A percentile compares a stretch with the other conserved stretches of the same genome.
Conservation (phyloP, 2,888 invertebrate genomes). For the Aleiodes leptofemur region DNA sequence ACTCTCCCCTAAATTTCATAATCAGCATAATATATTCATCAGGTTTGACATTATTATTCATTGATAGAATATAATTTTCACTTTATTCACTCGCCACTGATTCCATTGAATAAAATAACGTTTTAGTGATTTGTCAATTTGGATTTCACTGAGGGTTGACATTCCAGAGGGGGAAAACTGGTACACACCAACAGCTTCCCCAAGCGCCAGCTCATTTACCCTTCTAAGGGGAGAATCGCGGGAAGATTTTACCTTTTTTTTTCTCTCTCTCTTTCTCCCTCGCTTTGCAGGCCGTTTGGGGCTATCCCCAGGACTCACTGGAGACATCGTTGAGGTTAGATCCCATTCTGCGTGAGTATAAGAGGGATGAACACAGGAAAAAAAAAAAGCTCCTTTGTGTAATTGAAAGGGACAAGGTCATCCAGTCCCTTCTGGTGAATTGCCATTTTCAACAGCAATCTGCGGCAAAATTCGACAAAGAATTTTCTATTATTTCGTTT, state of each 20-base stretch:
- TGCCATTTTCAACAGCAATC: not conserved
- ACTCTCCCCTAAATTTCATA: too few relatives aligned
- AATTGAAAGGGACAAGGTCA: slow-evolving; percentile 8
- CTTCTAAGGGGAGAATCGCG: too few relatives aligned
- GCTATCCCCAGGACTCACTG: slow-evolving; percentile 9
- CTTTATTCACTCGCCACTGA: too few relatives aligned
- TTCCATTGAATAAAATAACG: too few relatives aligned
- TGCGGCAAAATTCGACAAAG: slow-evolving; percentile 9
- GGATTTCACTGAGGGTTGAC: too few relatives aligned
- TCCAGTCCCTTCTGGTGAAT: not conserved
- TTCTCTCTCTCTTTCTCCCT: slow-evolving; percentile 31
- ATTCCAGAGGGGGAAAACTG: too few relatives aligned
- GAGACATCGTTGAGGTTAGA: slow-evolving; percentile 18
- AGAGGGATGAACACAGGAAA: slow-evolving; percentile 37
- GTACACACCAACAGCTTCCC: too few relatives aligned
- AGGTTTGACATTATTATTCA: too few relatives aligned
- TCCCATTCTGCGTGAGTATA: slow-evolving; percentile 2
- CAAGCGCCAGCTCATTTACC: too few relatives aligned
- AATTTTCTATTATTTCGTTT: slow-evolving; percentile 28
- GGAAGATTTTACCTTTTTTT: slow-evolving; percentile 16
- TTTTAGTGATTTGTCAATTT: too few relatives aligned
- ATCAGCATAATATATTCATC: too few relatives aligned
- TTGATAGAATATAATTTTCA: too few relatives aligned
- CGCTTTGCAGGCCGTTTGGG: slow-evolving; percentile 36
- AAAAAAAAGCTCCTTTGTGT: slow-evolving; percentile 9